Base-by-base conservation (phyloP, 2,113 vertebrate species). In the Rutilus rutilus region DNA sequence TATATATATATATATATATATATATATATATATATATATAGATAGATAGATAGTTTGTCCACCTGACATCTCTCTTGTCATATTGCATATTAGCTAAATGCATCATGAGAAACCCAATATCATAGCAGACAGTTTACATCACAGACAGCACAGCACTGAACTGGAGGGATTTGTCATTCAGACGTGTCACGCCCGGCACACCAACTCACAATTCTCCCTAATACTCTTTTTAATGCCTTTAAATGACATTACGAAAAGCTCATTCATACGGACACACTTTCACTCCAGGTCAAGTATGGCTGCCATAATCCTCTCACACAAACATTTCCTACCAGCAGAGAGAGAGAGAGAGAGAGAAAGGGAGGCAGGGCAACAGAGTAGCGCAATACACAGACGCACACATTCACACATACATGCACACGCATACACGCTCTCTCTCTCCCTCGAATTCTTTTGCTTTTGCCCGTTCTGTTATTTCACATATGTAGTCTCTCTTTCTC, bases 61-160 rank as follows among this genome's bases (percentile, higher is more conserved):
- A 25, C 81, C 50, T 42, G 27, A 73, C 12, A 15, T 82, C 60
- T 82, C 86, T 85, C 87, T 86, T 45, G 21, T 86, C 89, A 86
- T 91, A 91, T 93, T 93, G 92, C 92, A 94, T 94, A 93, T 90
- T 91, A 92, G 89, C 92, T 90, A 84, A 88, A 92, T 88, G 87
- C 87, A 91, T 92, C 86, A 91, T 91, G 85, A 91, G 90, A 92
- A 91, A 90, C 88, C 50, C 80, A 65, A 85, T 83, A 89, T 90
- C 86, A 85, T 89, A 87, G 90, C 54, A 86, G 82, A 93, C 88
- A 89, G 87, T 87, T 86, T 85, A 89, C 89, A 23, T 83, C 19
- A 83, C 88, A 59, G 92, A 83, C 30, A 83, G 82, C 50, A 83
- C 82, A 83, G 74, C 82, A 83, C 67, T 73, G 82, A 83, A 73